phyloP scores from a whole-genome alignment of 2,888 invertebrate species.

The Cataglyphis rosenhaueri region DNA sequence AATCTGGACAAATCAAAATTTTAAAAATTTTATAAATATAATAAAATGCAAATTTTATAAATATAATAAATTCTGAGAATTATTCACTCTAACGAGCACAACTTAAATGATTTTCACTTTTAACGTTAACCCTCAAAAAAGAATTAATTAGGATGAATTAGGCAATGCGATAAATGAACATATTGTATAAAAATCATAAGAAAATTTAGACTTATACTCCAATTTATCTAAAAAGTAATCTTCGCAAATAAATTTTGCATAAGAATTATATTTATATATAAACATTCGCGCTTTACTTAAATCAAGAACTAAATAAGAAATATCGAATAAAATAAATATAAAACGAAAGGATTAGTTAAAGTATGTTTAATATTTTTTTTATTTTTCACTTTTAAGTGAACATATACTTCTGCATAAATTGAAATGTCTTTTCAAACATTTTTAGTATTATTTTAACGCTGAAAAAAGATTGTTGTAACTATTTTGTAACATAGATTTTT shows the following conservation, averaged over 20 bases:
- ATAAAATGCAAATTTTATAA: neutral
- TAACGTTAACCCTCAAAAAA: no score
- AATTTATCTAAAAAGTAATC: neutral
- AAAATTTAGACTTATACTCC: neutral
- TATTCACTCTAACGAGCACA: no score
- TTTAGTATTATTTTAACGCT: no score
- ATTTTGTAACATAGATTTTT: neutral
- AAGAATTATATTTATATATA: neutral
- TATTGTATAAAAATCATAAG: neutral
- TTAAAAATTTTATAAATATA: slow-evolving; percentile 16
- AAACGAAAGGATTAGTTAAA: neutral
- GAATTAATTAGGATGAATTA: neutral
- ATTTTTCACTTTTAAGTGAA: neutral
- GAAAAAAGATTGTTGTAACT: neutral
- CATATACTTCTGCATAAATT: neutral
- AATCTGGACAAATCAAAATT: neutral
- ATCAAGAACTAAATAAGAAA: neutral
- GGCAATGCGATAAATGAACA: no score
- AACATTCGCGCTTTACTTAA: neutral
- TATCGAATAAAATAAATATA: neutral
- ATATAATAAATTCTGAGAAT: neutral
- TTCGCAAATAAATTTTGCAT: neutral
- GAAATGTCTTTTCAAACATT: neutral
- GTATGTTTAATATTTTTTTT: neutral
- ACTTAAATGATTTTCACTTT: no score